A percentile compares a stretch with the other conserved stretches of the same genome.
Conservation (phyloP, 2,797 vertebrate genomes). For the Rhinoraja longicauda region DNA sequence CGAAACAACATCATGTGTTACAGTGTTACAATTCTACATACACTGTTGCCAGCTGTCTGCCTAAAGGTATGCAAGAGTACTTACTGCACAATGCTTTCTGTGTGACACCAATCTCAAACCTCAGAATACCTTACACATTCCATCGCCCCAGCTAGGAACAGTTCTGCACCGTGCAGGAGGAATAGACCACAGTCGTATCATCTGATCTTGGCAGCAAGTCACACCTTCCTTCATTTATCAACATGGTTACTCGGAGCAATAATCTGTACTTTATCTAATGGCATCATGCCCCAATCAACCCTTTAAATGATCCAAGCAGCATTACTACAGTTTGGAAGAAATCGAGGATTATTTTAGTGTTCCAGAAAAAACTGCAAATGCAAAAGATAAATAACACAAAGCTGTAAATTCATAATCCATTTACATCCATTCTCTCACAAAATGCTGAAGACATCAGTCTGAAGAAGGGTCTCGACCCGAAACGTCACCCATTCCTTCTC, state of each 20-base stretch:
- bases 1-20: background rate
- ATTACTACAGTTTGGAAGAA: background rate
- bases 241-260: slow-evolving; percentile 11
- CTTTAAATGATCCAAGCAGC: background rate
- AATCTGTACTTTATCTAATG: background rate
- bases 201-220: slow-evolving; percentile 11
- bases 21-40: too few relatives aligned
- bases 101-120: background rate
- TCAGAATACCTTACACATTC: slow-evolving; percentile 26
- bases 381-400: background rate
- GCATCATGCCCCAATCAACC: slow-evolving; percentile 17
- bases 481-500: background rate
- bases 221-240: slow-evolving; percentile 27
- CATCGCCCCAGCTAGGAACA: slow-evolving; percentile 8
- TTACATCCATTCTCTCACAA: background rate
- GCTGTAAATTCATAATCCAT: background rate
- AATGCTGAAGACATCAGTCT: too few relatives aligned
- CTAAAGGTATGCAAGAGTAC: background rate
- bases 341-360: background rate
- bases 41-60: background rate
- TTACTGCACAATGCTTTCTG: background rate
- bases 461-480: too few relatives aligned
- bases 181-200: background rate
- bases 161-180: background rate
- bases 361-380: background rate